phyloP scores from a whole-genome alignment of 2,888 invertebrate genomes.

The Noctua pronuba region DNA sequence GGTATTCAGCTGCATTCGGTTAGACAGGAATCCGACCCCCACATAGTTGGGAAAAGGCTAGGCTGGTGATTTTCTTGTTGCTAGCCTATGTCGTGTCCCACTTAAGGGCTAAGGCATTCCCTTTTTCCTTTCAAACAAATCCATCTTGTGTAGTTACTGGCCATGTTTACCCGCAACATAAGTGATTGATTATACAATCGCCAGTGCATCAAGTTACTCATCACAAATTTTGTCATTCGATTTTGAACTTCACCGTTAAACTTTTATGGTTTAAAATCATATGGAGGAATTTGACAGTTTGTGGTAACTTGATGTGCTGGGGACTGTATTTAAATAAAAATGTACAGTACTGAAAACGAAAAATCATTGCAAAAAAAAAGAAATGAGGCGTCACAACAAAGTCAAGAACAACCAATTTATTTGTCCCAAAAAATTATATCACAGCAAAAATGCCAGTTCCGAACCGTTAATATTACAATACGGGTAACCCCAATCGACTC shows the following conservation, averaged over 20 bases:
- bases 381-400: background rate
- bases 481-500: slow-evolving; percentile 59
- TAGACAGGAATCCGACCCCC: no score
- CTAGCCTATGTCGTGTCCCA: background rate
- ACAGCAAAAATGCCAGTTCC: slow-evolving; percentile 35
- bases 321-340: no score
- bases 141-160: background rate
- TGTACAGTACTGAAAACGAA: background rate
- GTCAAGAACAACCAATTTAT: background rate
- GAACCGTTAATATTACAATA: slow-evolving; percentile 50
- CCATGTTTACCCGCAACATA: background rate
- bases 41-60: no score
- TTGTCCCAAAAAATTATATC: slow-evolving; percentile 16
- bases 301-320: no score
- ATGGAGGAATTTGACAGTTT: no score
- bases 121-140: background rate
- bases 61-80: background rate
- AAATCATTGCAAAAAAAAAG: background rate
- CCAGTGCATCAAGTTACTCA: no score
- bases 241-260: no score
- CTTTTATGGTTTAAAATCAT: no score
- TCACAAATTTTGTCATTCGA: no score
- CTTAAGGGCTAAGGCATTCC: background rate
- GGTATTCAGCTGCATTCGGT: no score
- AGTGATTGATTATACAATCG: background rate